Evolutionary conservation across 2,797 vertebrate species (phyloP).

Genomic region (Sebastes paucispinis): DNA sequence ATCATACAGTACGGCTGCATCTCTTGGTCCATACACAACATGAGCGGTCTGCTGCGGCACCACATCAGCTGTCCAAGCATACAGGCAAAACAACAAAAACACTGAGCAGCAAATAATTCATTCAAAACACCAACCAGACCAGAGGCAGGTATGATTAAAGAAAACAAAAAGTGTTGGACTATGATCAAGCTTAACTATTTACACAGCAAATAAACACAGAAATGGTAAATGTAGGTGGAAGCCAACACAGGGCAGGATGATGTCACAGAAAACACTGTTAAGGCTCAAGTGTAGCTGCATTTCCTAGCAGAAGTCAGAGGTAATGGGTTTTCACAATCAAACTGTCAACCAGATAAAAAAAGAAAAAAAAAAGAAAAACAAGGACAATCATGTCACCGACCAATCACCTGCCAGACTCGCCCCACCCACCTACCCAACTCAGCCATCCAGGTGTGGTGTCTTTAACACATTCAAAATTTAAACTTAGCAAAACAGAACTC

Average conservation of each 20-base stretch:
- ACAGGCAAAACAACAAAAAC: slow-evolving; percentile 38
- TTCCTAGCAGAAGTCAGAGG: slow-evolving; percentile 76
- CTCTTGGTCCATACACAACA: slow-evolving; percentile 72
- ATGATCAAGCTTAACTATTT: slow-evolving; percentile 74
- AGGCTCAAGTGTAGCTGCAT: slow-evolving; percentile 74
- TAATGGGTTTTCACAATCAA: slow-evolving; percentile 84
- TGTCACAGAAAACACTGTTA: slow-evolving; percentile 68
- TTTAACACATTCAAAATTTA: slow-evolving; percentile 52
- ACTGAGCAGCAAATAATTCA: slow-evolving; percentile 64
- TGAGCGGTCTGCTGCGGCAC: slow-evolving; percentile 59
- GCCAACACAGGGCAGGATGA: slow-evolving; percentile 69
- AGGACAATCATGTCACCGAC: slow-evolving; percentile 52
- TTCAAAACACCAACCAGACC: slow-evolving; percentile 67
- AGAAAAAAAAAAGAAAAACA: neutral
- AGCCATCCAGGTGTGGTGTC: slow-evolving; percentile 9
- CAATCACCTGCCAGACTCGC: slow-evolving; percentile 66
- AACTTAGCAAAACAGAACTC: slow-evolving; percentile 29
- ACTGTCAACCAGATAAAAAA: slow-evolving; percentile 74
- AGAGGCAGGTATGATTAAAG: slow-evolving; percentile 54
- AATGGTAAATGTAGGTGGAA: slow-evolving; percentile 62
- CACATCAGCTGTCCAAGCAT: slow-evolving; percentile 54
- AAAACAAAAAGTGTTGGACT: slow-evolving; percentile 61
- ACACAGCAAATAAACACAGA: slow-evolving; percentile 82
- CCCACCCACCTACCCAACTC: slow-evolving; percentile 9
- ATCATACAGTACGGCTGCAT: slow-evolving; percentile 64